Evolutionary conservation across 2,113 vertebrate genomes (phyloP).

Genomic region (Galeopterus variegatus): DNA sequence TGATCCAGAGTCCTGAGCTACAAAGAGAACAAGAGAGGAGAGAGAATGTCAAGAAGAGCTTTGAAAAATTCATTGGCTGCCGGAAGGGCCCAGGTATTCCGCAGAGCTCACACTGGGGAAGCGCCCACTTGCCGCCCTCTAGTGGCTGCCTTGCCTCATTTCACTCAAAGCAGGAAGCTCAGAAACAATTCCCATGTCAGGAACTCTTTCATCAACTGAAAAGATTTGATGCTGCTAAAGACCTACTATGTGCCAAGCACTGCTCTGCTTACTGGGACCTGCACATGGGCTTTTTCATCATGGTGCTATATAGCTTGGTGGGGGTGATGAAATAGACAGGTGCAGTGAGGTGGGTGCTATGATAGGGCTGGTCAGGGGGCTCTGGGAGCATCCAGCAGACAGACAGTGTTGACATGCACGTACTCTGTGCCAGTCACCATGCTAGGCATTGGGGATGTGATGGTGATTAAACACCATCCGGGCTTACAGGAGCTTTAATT

Average conservation of each 20-base stretch:
- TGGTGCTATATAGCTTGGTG: not conserved
- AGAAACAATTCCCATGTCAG: rapidly evolving
- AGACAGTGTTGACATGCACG: not conserved
- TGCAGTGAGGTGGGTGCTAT: not conserved
- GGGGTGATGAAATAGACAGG: not conserved
- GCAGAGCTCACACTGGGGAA: rapidly evolving
- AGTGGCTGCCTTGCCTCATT: not conserved
- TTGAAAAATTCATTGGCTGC: not conserved
- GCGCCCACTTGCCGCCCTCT: not conserved
- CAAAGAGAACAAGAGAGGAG: not conserved
- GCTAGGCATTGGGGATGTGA: not conserved
- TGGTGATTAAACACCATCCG: not conserved
- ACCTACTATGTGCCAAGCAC: not conserved
- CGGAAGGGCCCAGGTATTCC: rapidly evolving
- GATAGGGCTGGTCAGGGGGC: not conserved
- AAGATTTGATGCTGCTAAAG: not conserved
- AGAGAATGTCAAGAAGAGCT: not conserved
- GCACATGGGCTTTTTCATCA: not conserved
- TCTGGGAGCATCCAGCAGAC: not conserved
- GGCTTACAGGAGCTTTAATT: not conserved
- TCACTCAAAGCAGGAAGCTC: not conserved
- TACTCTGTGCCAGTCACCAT: rapidly evolving
- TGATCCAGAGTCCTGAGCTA: not conserved
- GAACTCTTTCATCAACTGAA: not conserved
- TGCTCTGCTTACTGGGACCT: not conserved